A percentile compares a stretch with the other conserved stretches of the same genome.
These are phyloP conservation scores for Lasioglossum baleicum DNA, from an alignment of 1,140 invertebrate genomes.

Conservation along the genomic window DNA sequence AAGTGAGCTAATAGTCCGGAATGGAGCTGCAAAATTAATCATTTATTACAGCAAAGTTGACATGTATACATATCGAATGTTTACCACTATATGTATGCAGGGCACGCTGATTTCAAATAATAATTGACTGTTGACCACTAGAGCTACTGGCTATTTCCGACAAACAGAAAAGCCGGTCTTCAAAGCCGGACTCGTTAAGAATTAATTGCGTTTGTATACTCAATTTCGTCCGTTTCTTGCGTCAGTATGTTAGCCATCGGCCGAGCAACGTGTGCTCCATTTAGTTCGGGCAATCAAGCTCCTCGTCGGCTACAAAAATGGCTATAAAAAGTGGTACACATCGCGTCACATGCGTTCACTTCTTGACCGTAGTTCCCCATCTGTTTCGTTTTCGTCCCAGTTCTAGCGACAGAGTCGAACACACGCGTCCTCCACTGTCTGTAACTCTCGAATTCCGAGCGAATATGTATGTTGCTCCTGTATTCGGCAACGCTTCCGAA, in stretches of 20 bases:
- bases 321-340: not conserved
- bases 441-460: not conserved
- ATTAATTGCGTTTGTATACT: not conserved
- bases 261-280: not conserved
- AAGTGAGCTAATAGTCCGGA: not conserved
- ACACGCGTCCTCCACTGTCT: not conserved
- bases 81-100: too few relatives aligned
- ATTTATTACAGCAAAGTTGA: not conserved
- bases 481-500: not conserved
- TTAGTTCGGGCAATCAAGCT: not conserved
- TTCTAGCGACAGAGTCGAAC: not conserved
- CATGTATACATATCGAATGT: not conserved
- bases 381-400: not conserved
- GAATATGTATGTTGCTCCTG: not conserved
- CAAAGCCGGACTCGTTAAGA: too few relatives aligned
- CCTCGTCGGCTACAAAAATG: not conserved
- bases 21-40: constrained; percentile 7
- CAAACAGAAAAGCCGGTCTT: too few relatives aligned
- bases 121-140: not conserved
- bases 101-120: not conserved
- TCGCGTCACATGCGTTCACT: not conserved
- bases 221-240: not conserved
- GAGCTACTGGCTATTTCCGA: not conserved
- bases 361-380: not conserved
- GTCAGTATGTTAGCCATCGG: not conserved